A percentile compares a stretch with the other conserved stretches of the same genome.
These are phyloP conservation scores for Paraescarpia echinospica DNA, from an alignment of 1,140 invertebrate genomes.

Conservation along the genomic window DNA sequence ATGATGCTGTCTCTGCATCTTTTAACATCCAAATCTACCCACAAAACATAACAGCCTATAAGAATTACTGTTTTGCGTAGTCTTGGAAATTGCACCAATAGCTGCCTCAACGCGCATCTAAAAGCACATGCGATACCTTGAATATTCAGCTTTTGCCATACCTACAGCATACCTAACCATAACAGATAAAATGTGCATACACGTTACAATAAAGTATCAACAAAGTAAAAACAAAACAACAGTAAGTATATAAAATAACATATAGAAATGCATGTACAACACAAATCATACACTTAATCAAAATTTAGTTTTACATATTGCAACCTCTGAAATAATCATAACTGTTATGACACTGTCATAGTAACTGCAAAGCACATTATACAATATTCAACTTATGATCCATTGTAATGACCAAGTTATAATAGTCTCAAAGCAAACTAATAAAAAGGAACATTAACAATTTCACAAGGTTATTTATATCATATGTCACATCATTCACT, in stretches of 20 bases:
- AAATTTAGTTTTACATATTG: not conserved
- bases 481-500: not conserved
- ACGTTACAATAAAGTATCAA: not conserved
- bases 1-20: too few relatives aligned
- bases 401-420: not conserved
- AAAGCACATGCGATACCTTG: too few relatives aligned
- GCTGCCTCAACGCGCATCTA: too few relatives aligned
- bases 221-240: not conserved
- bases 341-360: too few relatives aligned
- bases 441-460: not conserved
- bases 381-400: not conserved
- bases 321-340: too few relatives aligned
- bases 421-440: not conserved
- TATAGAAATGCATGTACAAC: too few relatives aligned
- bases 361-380: not conserved
- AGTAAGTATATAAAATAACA: not conserved
- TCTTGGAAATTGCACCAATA: too few relatives aligned
- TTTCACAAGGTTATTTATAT: not conserved
- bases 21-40: too few relatives aligned
- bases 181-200: not conserved
- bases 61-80: too few relatives aligned
- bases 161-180: not conserved
- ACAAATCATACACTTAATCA: not conserved
- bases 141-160: not conserved
- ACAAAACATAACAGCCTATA: too few relatives aligned